Evolutionary conservation across 2,113 vertebrate genomes (phyloP).

Genomic region (Dicaeum eximium): DNA sequence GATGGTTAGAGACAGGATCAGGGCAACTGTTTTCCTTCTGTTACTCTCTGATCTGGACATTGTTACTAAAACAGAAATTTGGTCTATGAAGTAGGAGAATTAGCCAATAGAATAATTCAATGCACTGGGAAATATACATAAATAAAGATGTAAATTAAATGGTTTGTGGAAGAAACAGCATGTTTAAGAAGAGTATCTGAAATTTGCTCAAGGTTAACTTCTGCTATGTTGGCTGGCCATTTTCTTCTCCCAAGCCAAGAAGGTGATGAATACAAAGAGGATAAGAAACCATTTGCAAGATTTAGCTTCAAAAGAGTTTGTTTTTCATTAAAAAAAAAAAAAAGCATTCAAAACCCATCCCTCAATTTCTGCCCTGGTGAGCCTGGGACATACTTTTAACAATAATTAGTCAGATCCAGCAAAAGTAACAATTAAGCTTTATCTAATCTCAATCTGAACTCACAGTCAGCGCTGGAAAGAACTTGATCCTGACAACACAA

Average conservation of each 20-base stretch:
- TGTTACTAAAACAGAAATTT: not conserved
- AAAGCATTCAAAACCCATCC: not conserved
- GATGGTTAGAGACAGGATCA: not conserved
- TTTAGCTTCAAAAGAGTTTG: not conserved
- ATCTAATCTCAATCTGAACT: not conserved
- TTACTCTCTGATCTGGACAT: not conserved
- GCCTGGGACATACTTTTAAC: not conserved
- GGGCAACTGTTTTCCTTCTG: not conserved
- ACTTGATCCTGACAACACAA: not conserved
- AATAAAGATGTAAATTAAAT: not conserved
- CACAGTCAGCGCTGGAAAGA: not conserved
- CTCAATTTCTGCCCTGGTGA: not conserved
- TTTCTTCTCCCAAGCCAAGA: not conserved
- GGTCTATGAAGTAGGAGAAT: not conserved
- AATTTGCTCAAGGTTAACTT: not conserved
- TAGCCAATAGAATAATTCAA: not conserved
- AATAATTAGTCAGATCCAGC: not conserved
- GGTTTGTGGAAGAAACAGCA: not conserved
- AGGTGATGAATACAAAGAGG: not conserved
- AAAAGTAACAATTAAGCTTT: not conserved
- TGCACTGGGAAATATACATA: not conserved
- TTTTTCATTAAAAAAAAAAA: not conserved
- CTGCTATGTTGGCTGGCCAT: not conserved
- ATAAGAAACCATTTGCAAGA: not conserved
- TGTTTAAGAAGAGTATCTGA: not conserved